Evolutionary conservation across 2,797 vertebrate genomes (phyloP), one percentile per base, ranked within the genome.

Genomic region (Onychomys arenicola): DNA sequence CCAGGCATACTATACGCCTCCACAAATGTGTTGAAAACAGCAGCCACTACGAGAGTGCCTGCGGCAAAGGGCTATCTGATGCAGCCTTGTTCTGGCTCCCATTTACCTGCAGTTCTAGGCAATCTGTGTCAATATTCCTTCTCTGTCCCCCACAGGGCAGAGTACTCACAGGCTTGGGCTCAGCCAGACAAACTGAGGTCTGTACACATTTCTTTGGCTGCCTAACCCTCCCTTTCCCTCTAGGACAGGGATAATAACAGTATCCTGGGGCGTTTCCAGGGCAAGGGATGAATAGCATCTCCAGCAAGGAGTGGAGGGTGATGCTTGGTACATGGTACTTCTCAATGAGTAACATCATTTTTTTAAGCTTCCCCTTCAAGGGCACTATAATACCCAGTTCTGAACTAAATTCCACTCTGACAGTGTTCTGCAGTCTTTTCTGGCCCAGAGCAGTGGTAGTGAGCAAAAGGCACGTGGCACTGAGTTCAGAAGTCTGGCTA

Each of bases 231-330:
- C 59, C 37, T 43, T 80, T 86, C 25, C 16, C 40, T 61, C 43
- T 43, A 57, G 65, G 23, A 13, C 7, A 49, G 89, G 65, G 17
- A 37, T 69, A 37, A 63, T 46, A 67, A 91, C 7, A 37, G 71
- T 4, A 46, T 16, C 81, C 3, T 2, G 34, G 11, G 63, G 25
- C 11, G 71, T 86, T 90, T 85, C 34, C 32, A 46, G 43, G 61
- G 63, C 29, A 49, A 55, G 11, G 14, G 14, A 25, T 78, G 37
- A 46, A 9, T 40, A 52, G 34, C 63, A 57, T 3, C 32, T 67
- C 29, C 19, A 5, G 7, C 6, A 5, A 0, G 21, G 49, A 57
- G 78, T 5, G 21, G 34, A 67, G 67, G 29, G 6, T 0, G 29
- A 32, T 67, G 7, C 59, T 9, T n/a, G 55, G 59, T 16, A 55